Base-by-base conservation (phyloP, 1,140 invertebrate species). In the Solen grandis region DNA sequence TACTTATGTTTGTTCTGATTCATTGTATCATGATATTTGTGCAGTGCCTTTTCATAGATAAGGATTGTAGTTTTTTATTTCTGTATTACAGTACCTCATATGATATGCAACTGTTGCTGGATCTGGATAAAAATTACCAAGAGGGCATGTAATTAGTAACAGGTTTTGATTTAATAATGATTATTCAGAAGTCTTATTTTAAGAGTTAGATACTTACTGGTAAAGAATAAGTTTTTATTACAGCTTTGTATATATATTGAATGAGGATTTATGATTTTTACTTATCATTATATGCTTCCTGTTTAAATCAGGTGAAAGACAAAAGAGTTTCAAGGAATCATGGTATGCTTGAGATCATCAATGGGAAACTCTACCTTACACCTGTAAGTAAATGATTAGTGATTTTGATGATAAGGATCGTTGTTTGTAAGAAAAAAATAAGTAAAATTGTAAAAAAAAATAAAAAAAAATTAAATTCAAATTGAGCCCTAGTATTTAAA, bases 271-370 rank as follows among this genome's bases (percentile, higher is more conserved):
- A 59, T 10, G 10, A 8, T 29, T 41, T 46, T 36, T 50, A 33
- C 25, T 2, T 52, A 10, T 62, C 5, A 27, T 59, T 41, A 41
- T 25, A 57, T 10, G 27, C 41, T 25, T 3, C n/a, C 55, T 73
- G 1, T 66, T 65, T 54, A 35, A 38, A 84, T 46, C 83, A 91
- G 90, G 87, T 91, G 31, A 86, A 87, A 65, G 90, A 91, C 76
- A 91, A 90, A 78, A 80, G 88, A 60, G 90, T 91, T 35, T 91
- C 90, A 14, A 86, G 90, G 69, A 91, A 88, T 79, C 90, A 91
- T 88, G 90, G 87, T 4, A 80, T 88, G 29, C 76, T 91, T 38
- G 89, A 91, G 60, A 65, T 91, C 19, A 83, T 78, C 22, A 85
- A 90, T 74, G 87, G 87, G 38, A 90, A 88, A 68, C 63, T 91